These are phyloP conservation scores for Brotula barbata DNA, from an alignment of 2,797 vertebrate species.

Conservation along the genomic window DNA sequence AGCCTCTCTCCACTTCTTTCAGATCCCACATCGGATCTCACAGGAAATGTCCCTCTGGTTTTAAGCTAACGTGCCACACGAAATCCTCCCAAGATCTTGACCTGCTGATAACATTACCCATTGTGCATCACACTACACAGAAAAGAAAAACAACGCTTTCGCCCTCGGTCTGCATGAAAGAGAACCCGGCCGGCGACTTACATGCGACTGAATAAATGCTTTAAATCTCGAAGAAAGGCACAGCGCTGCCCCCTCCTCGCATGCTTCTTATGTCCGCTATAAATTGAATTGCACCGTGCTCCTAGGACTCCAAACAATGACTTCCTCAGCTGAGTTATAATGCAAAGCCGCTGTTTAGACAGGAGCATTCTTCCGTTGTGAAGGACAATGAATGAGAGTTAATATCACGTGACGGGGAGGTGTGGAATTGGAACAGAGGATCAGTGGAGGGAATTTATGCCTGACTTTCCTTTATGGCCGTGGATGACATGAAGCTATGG, in stretches of 20 bases:
- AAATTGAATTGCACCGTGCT: conserved; percentile 36
- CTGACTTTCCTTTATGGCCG: conserved; percentile 1
- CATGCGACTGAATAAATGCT: background rate
- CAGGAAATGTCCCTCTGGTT: too few relatives aligned
- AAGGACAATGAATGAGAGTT: conserved; percentile 27
- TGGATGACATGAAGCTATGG: conserved; percentile 21
- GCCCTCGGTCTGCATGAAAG: background rate
- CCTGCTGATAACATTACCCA: conserved; percentile 1
- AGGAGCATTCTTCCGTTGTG: background rate
- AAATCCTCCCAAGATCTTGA: conserved; percentile 9
- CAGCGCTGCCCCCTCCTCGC: conserved; percentile 5
- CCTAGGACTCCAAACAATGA: conserved; percentile 27
- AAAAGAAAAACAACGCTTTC: background rate
- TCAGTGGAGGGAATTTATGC: conserved; percentile 22
- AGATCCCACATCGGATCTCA: background rate
- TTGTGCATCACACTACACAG: background rate
- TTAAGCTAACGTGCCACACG: too few relatives aligned
- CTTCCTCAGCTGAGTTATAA: conserved; percentile 39
- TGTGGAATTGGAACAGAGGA: conserved; percentile 15
- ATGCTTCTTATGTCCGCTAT: conserved; percentile 20
- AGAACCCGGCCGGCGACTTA: background rate
- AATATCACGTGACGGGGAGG: conserved; percentile 6
- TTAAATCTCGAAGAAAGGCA: background rate
- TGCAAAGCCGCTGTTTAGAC: conserved; percentile 17
- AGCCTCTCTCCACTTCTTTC: background rate